Conservation (phyloP, 1,140 invertebrate species). For the Caerostris darwini region DNA sequence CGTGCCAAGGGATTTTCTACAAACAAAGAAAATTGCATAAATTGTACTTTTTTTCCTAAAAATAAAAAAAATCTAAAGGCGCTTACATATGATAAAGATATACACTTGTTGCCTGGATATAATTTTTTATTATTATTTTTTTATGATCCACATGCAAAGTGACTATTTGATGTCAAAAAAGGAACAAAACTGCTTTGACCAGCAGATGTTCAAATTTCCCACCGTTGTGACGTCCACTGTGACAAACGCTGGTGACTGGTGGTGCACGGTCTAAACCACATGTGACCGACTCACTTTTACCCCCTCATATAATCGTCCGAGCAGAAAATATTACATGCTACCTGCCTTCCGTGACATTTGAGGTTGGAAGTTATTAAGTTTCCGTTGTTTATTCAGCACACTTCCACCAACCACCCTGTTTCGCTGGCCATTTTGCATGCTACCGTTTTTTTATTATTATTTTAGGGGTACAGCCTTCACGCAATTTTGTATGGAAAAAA, state of each 20-base stretch:
- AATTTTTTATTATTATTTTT: neutral
- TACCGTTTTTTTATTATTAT: conserved; percentile 29
- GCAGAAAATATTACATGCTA: conserved; percentile 63
- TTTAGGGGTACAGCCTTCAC: neutral
- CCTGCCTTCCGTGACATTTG: conserved; percentile 43
- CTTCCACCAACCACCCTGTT: neutral
- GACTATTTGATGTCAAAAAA: conserved; percentile 57
- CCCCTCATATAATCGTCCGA: neutral
- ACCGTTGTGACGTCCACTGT: conserved; percentile 37
- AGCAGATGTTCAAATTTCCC: conserved; percentile 69
- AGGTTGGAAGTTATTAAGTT: conserved; percentile 68
- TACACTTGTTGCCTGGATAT: conserved; percentile 24
- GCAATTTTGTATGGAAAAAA: conserved; percentile 4
- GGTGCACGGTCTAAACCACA: conserved; percentile 34
- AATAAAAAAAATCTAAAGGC: neutral
- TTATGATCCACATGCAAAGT: conserved; percentile 48
- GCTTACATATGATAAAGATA: neutral
- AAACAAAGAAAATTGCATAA: too few relatives aligned
- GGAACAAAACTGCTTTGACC: neutral
- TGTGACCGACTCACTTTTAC: neutral
- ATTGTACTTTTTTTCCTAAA: neutral
- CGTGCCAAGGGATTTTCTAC: conserved; percentile 23
- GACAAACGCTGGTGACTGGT: conserved; percentile 47
- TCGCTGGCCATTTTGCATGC: conserved; percentile 38
- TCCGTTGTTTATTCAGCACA: conserved; percentile 53